phyloP scores from a whole-genome alignment of 2,888 invertebrate genomes.

The Ichneumon xanthorius region DNA sequence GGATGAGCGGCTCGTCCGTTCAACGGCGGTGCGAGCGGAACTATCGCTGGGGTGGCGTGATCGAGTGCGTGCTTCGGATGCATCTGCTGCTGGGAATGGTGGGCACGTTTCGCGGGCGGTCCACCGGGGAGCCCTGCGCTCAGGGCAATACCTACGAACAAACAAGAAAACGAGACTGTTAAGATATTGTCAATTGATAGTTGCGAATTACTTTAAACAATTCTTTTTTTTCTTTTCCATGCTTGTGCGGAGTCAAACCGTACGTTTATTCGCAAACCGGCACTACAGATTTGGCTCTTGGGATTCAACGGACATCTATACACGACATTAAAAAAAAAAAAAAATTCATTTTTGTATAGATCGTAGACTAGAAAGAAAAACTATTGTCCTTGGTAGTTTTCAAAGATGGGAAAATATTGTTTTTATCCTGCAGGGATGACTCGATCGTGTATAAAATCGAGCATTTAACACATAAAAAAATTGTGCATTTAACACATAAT shows the following conservation, averaged over 20 bases:
- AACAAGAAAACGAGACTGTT: constrained; percentile 30
- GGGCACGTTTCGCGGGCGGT: constrained; percentile 91
- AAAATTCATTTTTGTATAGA: not conserved
- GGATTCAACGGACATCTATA: not conserved
- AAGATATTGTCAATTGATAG: constrained; percentile 9
- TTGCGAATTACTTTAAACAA: not conserved
- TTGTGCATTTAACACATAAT: no score
- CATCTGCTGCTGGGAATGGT: constrained; percentile 79
- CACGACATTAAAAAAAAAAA: not conserved
- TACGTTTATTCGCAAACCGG: constrained; percentile 7
- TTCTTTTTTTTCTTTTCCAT: constrained; percentile 2
- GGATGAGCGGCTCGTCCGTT: constrained; percentile 82
- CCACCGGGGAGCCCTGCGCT: constrained; percentile 80
- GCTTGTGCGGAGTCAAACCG: constrained; percentile 5
- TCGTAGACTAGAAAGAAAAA: not conserved
- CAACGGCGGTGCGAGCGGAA: constrained; percentile 81
- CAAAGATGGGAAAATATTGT: no score
- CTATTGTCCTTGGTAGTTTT: no score
- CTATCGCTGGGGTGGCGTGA: constrained; percentile 77
- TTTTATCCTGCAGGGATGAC: no score
- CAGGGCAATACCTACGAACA: constrained; percentile 80
- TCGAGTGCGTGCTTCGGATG: constrained; percentile 81
- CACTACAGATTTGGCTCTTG: not conserved
- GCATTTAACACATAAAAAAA: no score
- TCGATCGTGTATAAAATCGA: no score